phyloP scores from a whole-genome alignment of 1,140 invertebrate species.

The Vanessa atalanta region DNA sequence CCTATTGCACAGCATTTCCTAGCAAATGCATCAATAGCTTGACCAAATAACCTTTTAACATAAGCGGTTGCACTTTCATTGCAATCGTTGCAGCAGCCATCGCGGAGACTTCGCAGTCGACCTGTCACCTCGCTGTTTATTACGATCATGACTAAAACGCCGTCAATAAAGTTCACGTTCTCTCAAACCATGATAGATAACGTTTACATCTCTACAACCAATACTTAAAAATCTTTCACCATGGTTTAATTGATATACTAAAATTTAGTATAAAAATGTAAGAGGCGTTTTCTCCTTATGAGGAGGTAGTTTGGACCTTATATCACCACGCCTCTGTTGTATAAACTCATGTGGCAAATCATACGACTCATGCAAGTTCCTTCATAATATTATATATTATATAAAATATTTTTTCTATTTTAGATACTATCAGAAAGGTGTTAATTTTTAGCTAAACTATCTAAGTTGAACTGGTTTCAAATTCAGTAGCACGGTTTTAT shows the following conservation, averaged over 20 bases:
- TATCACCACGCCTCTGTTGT: no score
- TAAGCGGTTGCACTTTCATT: slow-evolving; percentile 31
- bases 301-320: no score
- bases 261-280: no score
- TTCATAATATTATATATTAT: no score
- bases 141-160: slow-evolving; percentile 24
- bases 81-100: slow-evolving; percentile 29
- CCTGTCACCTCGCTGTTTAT: slow-evolving; percentile 42
- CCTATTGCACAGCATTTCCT: slow-evolving; percentile 10
- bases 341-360: no score
- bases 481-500: no score
- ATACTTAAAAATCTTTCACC: not conserved
- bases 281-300: no score
- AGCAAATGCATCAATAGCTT: slow-evolving; percentile 26
- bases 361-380: no score
- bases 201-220: not conserved
- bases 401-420: no score
- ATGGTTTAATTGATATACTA: not conserved
- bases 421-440: no score
- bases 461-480: no score
- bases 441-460: no score
- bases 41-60: slow-evolving; percentile 37
- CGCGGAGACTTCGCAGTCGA: slow-evolving; percentile 37
- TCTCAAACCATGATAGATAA: not conserved
- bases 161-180: slow-evolving; percentile 27